Evolutionary conservation across 2,888 invertebrate genomes (phyloP), one percentile per base, ranked within the genome.

Genomic region (Eristalis arbustorum): DNA sequence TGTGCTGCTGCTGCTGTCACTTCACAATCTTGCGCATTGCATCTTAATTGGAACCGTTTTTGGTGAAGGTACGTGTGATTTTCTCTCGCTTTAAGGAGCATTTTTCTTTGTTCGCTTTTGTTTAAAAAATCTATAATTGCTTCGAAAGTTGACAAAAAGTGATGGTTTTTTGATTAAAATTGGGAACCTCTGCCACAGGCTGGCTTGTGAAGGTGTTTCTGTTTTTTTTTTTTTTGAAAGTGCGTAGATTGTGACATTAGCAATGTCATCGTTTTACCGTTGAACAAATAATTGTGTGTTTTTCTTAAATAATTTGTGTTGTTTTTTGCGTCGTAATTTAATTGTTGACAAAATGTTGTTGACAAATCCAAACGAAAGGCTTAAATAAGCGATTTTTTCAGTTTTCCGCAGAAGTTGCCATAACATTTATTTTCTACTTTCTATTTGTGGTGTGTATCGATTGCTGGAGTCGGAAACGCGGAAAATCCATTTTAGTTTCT

Each of bases 1-100:
- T 76, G 31, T 59, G 73, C 59, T 78, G 78, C 68, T 62, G 78
- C n/a, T 59, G 73, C 64, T 78, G 83, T 73, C 74, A 84, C 13
- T 64, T 67, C 42, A 28, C 69, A 84, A 74, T 84, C 83, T 69
- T 84, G 83, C 83, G 83, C 83, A 84, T 31, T 78, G 28, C 23
- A 61, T 61, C 62, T 74, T 22, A 64, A 75, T 40, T 42, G 63
- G 40, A 71, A 61, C 22, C 37, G 8, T 68, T 76, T 56, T 1
- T 1, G 28, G 6, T n/a, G 31, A 25, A 42, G 61, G 25, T 71
- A 23, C 40, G 68, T 69, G 25, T 14, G 59, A 23, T 23, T 28
- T 59, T 13, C 0, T 14, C 1, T 18, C 18, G 49, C 2, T 0
- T 49, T 18, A 2, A 8, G n/a, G 49, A 10, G 8, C n/a, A 49